Evolutionary conservation across 2,113 vertebrate species (phyloP).

Genomic region (Ammodytes marinus): DNA sequence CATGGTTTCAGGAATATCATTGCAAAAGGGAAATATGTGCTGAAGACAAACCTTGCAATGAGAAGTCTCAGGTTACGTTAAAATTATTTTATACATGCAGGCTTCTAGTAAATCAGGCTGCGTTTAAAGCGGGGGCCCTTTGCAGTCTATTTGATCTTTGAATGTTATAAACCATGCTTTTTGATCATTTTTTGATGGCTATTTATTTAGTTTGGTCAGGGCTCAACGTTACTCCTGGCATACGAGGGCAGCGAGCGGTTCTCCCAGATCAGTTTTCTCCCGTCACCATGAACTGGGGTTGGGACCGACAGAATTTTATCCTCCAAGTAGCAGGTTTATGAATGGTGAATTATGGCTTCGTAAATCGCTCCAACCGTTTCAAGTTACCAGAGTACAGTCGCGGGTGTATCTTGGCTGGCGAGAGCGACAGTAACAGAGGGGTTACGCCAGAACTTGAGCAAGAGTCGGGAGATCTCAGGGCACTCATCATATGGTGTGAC

Average conservation of each 20-base stretch:
- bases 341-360: constrained; percentile 78
- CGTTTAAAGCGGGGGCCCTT: not conserved
- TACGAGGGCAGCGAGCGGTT: constrained; percentile 39
- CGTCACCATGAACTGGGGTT: constrained; percentile 28
- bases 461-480: constrained; percentile 59
- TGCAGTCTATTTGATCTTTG: constrained; percentile 48
- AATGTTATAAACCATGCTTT: constrained; percentile 52
- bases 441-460: constrained; percentile 57
- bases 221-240: constrained; percentile 56
- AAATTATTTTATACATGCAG: constrained; percentile 12
- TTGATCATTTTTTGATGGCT: constrained; percentile 56
- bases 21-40: constrained; percentile 16
- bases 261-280: constrained; percentile 65
- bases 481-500: constrained; percentile 62
- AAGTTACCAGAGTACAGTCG: constrained; percentile 72
- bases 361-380: constrained; percentile 78
- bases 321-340: constrained; percentile 82
- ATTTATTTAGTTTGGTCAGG: constrained; percentile 69
- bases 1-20: constrained; percentile 29
- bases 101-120: constrained; percentile 27
- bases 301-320: constrained; percentile 70
- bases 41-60: constrained; percentile 22
- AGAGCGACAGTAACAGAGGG: constrained; percentile 42
- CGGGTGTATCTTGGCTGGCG: constrained; percentile 47
- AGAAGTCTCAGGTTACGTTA: constrained; percentile 42